Evolutionary conservation across 2,888 invertebrate genomes (phyloP), one percentile per base, ranked within the genome.

Genomic region (Drosophila kanekoi): DNA sequence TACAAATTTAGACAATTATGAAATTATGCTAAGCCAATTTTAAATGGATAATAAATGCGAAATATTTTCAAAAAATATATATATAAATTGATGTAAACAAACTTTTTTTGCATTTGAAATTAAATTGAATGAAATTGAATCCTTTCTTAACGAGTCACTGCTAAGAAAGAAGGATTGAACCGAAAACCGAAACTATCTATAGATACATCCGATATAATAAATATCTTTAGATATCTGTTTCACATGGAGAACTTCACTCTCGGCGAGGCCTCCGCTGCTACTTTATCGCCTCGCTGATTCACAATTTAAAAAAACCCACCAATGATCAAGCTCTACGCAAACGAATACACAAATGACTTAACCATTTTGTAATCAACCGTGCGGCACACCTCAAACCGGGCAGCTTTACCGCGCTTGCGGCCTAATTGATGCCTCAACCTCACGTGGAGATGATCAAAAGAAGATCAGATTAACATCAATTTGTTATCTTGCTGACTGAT

Each of bases 11-110:
- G 57, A 53, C 3, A 18, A 53, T 53, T 56, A 72, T 37, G 56
- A 47, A 33, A 40, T 14, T 45, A 56, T 45, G 38, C 16, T 77
- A 76, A 76, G 72, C 64, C 33, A 53, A 61, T 77, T 76, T 76
- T 62, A 72, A 76, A 65, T 49, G 23, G 68, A 65, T 28, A 76
- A 68, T 76, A 77, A 72, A 76, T 45, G 48, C 67, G 16, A 72
- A 72, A 35, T 76, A 76, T 72, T 76, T 75, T 75, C 43, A 58
- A 57, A 40, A 64, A 64, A n/a, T n/a, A n/a, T 37, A 13, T 37
- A 6, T n/a, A 13, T 23, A 28, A 8, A 37, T 37, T 2, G n/a
- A n/a, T 37, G 13, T 13, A 13, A 6, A n/a, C 37, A n/a, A n/a
- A 37, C 6, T 28, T 0, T 8, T 28, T 28, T 28, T 28, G 8